Evolutionary conservation across 2,113 vertebrate genomes (phyloP), one percentile per base, ranked within the genome.

Genomic region (Charina bottae): DNA sequence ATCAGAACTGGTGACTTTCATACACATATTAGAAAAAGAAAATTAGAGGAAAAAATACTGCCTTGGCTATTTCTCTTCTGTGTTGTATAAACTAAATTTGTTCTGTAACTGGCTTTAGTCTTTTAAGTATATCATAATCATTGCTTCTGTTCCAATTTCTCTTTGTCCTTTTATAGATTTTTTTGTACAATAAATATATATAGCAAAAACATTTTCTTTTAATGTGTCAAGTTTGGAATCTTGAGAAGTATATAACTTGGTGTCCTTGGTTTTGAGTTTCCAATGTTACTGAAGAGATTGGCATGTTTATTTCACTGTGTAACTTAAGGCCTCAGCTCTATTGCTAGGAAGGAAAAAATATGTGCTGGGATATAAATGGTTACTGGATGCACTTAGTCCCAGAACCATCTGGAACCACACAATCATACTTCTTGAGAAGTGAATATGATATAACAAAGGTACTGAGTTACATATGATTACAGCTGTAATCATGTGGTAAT

Each of bases 111-210:
- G 97, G 97, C 97, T 97, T 97, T 97, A 97, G 97, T 95, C 97
- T 98, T 96, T 97, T 97, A 97, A 98, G 97, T 97, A 97, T 97
- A 97, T 97, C 96, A 97, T 97, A 97, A 97, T 96, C 97, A 95
- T 97, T 95, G 96, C 96, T 96, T 97, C 90, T 90, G 90, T 89
- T 94, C 96, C 95, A 96, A 97, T 92, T 97, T 97, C 97, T 97
- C 87, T 92, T 94, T 97, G 93, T 97, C 62, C 60, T 97, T 97
- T 97, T 88, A 97, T 97, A 97, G 96, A 93, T 92, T 97, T 98
- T 97, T 98, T 98, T 98, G 97, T 98, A 98, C 98, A 98, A 98
- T 98, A 98, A 98, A 95, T 98, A 97, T 97, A 98, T 98, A 98
- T 98, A 98, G 97, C 97, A 97, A 98, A 93, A 93, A 46, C 53